These are phyloP conservation scores for Drosophila mulleri DNA, from an alignment of 2,888 invertebrate species.

Conservation along the genomic window DNA sequence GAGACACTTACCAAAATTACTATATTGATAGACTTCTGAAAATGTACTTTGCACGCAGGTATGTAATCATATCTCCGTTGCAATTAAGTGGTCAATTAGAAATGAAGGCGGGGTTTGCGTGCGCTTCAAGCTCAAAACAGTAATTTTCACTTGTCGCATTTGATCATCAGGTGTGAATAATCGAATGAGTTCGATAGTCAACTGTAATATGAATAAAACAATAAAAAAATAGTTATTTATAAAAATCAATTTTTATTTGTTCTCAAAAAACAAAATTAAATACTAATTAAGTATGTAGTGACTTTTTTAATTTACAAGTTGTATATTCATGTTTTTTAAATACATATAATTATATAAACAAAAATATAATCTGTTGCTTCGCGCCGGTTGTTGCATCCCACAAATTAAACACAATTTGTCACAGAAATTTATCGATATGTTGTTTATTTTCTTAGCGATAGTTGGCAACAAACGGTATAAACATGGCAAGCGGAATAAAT, in stretches of 20 bases:
- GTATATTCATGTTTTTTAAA: neutral
- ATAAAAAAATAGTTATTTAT: constrained; percentile 15
- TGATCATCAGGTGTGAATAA: neutral
- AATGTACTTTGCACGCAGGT: constrained; percentile 15
- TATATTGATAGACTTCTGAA: constrained; percentile 1
- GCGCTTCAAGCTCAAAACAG: constrained; percentile 1
- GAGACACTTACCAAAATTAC: constrained; percentile 8
- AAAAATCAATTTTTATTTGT: neutral
- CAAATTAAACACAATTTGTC: constrained; percentile 3
- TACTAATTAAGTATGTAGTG: too few species aligned
- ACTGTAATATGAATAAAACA: neutral
- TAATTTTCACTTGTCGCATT: constrained; percentile 14
- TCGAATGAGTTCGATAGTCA: constrained; percentile 25
- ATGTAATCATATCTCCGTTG: constrained; percentile 1
- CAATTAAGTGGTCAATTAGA: neutral
- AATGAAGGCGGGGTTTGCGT: neutral
- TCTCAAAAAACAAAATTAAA: too few species aligned
- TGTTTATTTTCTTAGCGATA: constrained; percentile 3
- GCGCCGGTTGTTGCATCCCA: neutral
- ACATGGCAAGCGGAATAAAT: constrained; percentile 10
- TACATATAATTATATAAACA: neutral
- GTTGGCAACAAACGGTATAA: neutral
- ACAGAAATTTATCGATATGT: constrained; percentile 23
- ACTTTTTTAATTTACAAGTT: neutral
- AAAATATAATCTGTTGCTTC: neutral